Percentiles rank a stretch among this genome's conserved stretches.
phyloP scores from a whole-genome alignment of 2,797 vertebrate species.

The Tenualosa thibaudeaui region DNA sequence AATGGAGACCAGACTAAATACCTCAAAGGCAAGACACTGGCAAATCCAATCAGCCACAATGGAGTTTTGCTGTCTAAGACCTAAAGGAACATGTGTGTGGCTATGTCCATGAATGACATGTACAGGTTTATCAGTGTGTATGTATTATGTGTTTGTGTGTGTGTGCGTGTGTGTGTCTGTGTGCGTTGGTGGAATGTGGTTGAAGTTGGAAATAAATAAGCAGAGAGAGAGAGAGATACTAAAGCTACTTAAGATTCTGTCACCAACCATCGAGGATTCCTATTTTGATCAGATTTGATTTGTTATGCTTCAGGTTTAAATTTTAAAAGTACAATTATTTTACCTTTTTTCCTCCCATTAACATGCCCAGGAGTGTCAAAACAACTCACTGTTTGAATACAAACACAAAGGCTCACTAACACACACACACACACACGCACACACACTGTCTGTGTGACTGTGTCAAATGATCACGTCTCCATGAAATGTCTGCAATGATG shows the following conservation, averaged over 20 bases:
- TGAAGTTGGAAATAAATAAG: neutral
- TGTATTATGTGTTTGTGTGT: too few relatives aligned
- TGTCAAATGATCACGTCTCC: too few relatives aligned
- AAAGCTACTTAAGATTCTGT: neutral
- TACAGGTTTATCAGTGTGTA: too few relatives aligned
- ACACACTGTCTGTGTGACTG: too few relatives aligned
- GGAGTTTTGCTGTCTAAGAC: too few relatives aligned
- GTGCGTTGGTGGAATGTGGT: too few relatives aligned
- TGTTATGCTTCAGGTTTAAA: slow-evolving; percentile 38
- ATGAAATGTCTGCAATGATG: neutral
- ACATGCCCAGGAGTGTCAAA: slow-evolving; percentile 24
- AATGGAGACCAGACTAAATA: too few relatives aligned
- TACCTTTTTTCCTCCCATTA: neutral
- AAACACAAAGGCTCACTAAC: neutral
- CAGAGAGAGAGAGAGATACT: neutral
- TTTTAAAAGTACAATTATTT: slow-evolving; percentile 52
- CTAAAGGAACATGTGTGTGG: too few relatives aligned
- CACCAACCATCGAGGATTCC: neutral
- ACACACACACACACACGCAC: too few relatives aligned
- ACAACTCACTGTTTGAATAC: neutral
- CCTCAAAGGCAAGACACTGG: too few relatives aligned
- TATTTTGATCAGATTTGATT: slow-evolving; percentile 30
- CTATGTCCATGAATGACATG: neutral
- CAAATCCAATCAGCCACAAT: too few relatives aligned
- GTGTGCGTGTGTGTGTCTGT: too few relatives aligned